These are phyloP conservation scores for Bettongia penicillata DNA, from an alignment of 2,113 vertebrate genomes.

Conservation along the genomic window DNA sequence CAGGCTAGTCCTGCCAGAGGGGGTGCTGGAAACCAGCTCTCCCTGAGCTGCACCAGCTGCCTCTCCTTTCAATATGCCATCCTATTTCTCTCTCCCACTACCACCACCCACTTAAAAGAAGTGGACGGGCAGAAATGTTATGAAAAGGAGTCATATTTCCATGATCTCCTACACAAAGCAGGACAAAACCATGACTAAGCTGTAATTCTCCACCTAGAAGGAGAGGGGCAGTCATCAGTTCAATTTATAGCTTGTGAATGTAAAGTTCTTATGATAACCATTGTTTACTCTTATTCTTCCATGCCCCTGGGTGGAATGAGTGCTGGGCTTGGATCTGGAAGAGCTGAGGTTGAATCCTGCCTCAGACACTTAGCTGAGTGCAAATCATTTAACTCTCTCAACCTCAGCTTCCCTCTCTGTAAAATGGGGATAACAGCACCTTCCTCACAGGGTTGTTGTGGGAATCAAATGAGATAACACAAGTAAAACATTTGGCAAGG, in stretches of 20 bases:
- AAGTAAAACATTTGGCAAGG: neutral
- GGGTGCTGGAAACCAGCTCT: neutral
- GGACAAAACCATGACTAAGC: neutral
- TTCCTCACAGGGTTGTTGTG: neutral
- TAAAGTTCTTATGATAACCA: neutral
- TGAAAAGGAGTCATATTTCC: neutral
- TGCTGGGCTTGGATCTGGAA: neutral
- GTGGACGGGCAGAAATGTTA: neutral
- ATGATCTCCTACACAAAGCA: neutral
- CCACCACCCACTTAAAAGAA: neutral
- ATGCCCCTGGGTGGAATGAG: too few relatives aligned
- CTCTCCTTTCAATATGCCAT: neutral
- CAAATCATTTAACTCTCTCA: neutral
- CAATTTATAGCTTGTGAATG: neutral
- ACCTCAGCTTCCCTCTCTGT: neutral
- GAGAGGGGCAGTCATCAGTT: neutral
- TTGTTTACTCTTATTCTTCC: neutral
- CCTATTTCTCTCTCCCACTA: neutral
- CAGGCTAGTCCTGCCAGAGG: neutral
- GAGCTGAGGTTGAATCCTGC: neutral
- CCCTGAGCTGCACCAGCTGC: neutral
- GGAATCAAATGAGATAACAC: neutral
- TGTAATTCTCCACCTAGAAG: neutral
- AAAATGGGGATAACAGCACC: neutral
- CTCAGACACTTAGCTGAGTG: neutral